Base-by-base conservation (phyloP, 1,140 invertebrate species). In the Frieseomelitta varia region DNA sequence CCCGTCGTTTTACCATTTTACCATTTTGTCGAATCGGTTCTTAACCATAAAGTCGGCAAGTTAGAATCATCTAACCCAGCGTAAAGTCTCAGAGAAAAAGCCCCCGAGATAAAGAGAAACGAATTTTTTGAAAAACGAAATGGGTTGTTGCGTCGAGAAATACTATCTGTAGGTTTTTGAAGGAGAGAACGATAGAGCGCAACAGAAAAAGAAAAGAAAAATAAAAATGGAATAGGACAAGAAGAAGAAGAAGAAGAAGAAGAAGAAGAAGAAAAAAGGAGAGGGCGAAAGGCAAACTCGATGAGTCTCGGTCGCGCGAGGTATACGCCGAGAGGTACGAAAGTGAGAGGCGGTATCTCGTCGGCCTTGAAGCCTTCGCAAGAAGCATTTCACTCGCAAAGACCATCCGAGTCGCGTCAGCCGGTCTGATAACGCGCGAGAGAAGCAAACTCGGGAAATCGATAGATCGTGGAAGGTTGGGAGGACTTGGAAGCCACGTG, bases 311-410 rank as follows among this genome's bases (percentile, higher is more conserved):
- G 79, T 88, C 51, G 63, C 55, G 80, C 85, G 81, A 69, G 79
- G n/a, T n/a, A n/a, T n/a, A n/a, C n/a, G n/a, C n/a, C n/a, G n/a
- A n/a, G n/a, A n/a, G n/a, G 67, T 74, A 87, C 72, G 87, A 92
- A 92, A 92, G 91, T 92, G 90, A 92, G 91, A 91, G 79, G 87
- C 80, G 67, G 81, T 82, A 92, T 77, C 88, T 84, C 69, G 91
- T 90, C 91, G 91, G 91, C 92, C 92, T 92, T 92, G 92, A 88
- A 74, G 84, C 75, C 78, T 73, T 79, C 75, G 80, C 87, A 75
- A 91, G 79, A 83, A 91, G 89, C 89, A 91, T 92, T 92, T 91
- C 91, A 92, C 91, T 92, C 85, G 88, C 85, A 91, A 87, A 87
- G 87, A 88, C 85, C 79, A 88, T 88, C 87, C 86, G 78, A 78